Evolutionary conservation across 2,888 invertebrate genomes (phyloP).

Genomic region (Acleris laterana): DNA sequence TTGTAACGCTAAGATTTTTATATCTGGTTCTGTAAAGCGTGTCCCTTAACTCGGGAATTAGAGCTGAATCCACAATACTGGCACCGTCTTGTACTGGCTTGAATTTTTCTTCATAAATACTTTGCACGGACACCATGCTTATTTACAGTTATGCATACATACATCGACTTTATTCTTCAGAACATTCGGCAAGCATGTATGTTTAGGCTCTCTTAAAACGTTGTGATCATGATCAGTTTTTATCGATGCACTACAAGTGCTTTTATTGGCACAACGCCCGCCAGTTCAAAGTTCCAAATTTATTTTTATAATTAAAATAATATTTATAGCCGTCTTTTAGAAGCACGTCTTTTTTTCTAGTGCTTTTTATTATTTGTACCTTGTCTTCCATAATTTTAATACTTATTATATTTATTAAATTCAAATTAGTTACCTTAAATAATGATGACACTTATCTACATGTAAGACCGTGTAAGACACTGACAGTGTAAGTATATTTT

Average conservation of each 20-base stretch:
- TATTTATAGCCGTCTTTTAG: no score
- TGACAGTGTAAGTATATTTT: no score
- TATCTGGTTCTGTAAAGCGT: neutral
- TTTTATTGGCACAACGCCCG: no score
- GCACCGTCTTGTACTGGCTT: neutral
- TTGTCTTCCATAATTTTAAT: no score
- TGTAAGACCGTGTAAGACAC: no score
- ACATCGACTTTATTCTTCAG: neutral
- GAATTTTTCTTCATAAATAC: neutral
- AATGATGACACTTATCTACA: no score
- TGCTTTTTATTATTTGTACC: no score
- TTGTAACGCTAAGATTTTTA: neutral
- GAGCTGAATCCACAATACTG: neutral
- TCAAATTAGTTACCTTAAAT: no score
- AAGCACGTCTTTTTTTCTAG: no score
- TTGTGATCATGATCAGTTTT: neutral
- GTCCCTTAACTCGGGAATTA: neutral
- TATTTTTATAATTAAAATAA: no score
- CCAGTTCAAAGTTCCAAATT: no score
- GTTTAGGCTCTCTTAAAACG: neutral
- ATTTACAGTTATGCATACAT: neutral
- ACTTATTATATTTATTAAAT: no score
- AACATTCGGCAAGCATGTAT: neutral
- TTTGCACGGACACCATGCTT: neutral
- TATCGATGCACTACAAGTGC: neutral